Evolutionary conservation across 2,888 invertebrate species (phyloP).

Genomic region (Calliopum simillimum): DNA sequence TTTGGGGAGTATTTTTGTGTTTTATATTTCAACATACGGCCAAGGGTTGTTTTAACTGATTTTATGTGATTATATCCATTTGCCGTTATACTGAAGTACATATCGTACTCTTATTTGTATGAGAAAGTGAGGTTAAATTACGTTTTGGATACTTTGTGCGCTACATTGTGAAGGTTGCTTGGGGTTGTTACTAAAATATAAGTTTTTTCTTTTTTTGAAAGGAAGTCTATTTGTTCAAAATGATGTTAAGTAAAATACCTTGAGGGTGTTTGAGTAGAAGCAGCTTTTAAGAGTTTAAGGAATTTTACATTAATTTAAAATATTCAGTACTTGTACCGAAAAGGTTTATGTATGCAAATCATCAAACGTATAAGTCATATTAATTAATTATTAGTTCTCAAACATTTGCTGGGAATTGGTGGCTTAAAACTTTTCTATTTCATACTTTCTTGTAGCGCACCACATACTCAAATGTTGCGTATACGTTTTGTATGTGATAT

Average conservation of each 20-base stretch:
- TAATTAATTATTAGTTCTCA: too few species aligned
- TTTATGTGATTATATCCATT: slow-evolving; percentile 3
- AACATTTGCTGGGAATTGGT: too few species aligned
- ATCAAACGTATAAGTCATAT: too few species aligned
- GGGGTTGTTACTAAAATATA: too few species aligned
- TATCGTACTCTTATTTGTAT: not conserved
- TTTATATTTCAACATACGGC: not conserved
- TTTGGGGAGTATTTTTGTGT: not conserved
- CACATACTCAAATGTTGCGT: too few species aligned
- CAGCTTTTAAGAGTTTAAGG: slow-evolving; percentile 10
- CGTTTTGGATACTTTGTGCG: slow-evolving; percentile 9
- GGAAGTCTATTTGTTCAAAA: slow-evolving; percentile 10
- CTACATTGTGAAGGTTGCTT: not conserved
- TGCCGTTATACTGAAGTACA: not conserved
- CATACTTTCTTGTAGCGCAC: too few species aligned
- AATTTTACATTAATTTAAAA: slow-evolving; percentile 16
- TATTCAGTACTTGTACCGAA: too few species aligned
- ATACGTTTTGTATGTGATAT: too few species aligned
- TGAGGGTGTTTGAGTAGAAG: slow-evolving; percentile 27
- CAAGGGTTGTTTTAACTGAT: slow-evolving; percentile 17
- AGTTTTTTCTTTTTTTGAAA: not conserved
- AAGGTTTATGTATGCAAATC: too few species aligned
- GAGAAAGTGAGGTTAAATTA: slow-evolving; percentile 8
- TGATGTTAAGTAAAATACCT: slow-evolving; percentile 26
- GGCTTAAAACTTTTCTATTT: too few species aligned